These are phyloP conservation scores for Mongoloraphidia duomilia DNA, from an alignment of 2,888 invertebrate genomes.

Conservation along the genomic window DNA sequence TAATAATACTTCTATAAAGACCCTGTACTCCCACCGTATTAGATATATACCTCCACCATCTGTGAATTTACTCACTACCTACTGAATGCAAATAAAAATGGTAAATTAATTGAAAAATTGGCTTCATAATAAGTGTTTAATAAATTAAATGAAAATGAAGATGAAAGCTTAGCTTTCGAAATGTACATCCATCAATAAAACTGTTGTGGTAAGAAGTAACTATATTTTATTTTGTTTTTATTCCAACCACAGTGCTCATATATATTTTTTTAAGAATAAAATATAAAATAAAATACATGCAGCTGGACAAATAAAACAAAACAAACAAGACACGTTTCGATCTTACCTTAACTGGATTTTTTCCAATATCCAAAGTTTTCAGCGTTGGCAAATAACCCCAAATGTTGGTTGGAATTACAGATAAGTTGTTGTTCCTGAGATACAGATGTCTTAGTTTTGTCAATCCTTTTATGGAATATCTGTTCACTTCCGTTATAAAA, in stretches of 20 bases:
- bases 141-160: neutral
- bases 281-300: neutral
- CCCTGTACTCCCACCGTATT: too few species aligned
- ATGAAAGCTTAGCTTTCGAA: neutral
- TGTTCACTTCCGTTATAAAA: conserved; percentile 51
- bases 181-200: too few species aligned
- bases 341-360: conserved; percentile 57
- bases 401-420: conserved; percentile 56
- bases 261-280: neutral
- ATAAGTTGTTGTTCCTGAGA: conserved; percentile 62
- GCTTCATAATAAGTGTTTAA: neutral
- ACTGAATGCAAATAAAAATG: too few species aligned
- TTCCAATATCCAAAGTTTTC: conserved; percentile 62
- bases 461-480: conserved; percentile 56
- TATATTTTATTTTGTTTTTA: too few species aligned
- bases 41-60: too few species aligned
- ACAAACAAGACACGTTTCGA: neutral
- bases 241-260: too few species aligned
- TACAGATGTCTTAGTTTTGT: conserved; percentile 57
- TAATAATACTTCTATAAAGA: too few species aligned
- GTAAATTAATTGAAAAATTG: neutral
- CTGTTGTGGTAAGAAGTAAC: too few species aligned
- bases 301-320: neutral
- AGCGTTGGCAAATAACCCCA: conserved; percentile 59
- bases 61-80: too few species aligned